Evolutionary conservation across 2,797 vertebrate genomes (phyloP).

Genomic region (Siniperca obscura): DNA sequence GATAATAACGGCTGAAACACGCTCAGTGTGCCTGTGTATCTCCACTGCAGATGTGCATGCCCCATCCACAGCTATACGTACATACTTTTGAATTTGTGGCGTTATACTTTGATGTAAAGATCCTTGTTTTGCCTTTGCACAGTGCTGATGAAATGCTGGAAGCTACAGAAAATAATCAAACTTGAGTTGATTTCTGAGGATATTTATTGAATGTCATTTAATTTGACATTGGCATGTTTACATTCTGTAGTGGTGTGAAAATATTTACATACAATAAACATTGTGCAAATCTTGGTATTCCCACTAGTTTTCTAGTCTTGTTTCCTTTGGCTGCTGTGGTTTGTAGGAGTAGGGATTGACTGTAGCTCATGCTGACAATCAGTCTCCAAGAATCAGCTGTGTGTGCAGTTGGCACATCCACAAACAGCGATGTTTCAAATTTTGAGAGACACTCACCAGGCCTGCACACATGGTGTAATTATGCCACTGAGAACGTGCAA

Average conservation of each 20-base stretch:
- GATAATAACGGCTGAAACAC: background rate
- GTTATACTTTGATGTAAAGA: background rate
- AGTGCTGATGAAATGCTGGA: background rate
- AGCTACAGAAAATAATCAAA: background rate
- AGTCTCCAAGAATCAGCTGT: conserved; percentile 37
- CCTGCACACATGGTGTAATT: conserved; percentile 55
- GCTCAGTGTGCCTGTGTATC: background rate
- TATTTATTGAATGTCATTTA: background rate
- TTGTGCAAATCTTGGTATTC: background rate
- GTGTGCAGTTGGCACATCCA: conserved; percentile 32
- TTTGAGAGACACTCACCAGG: conserved; percentile 35
- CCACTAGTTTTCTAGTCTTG: background rate
- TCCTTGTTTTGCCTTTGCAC: background rate
- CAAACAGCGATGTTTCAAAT: conserved; percentile 38
- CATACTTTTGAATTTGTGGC: conserved; percentile 1
- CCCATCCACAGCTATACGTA: background rate
- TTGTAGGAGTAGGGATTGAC: background rate
- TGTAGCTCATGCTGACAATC: conserved; percentile 11
- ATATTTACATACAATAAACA: background rate
- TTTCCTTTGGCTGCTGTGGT: background rate
- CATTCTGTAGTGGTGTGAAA: background rate
- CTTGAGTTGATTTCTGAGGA: background rate
- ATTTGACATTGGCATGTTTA: background rate
- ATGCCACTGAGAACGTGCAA: conserved; percentile 21
- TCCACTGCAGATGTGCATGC: background rate